Percentiles rank a stretch among this genome's conserved stretches.
Evolutionary conservation across 2,113 vertebrate species (phyloP).

Genomic region (Pantherophis guttatus): DNA sequence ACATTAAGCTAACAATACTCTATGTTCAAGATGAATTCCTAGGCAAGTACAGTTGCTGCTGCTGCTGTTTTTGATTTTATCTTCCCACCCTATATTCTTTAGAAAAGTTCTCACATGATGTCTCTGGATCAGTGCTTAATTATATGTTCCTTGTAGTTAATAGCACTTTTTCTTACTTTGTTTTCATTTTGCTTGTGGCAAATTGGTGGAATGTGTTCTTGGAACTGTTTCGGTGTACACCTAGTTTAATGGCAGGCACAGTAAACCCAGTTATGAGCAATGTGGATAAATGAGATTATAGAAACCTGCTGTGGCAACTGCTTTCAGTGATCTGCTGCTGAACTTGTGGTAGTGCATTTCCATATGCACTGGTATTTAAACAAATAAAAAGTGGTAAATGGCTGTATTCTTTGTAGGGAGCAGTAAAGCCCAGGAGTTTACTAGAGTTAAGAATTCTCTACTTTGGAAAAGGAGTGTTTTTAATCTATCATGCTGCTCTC

Average conservation of each 20-base stretch:
- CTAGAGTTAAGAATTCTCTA: not conserved
- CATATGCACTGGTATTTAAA: not conserved
- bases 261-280: not conserved
- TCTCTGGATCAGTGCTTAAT: not conserved
- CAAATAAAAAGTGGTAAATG: not conserved
- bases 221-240: not conserved
- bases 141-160: not conserved
- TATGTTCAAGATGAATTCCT: not conserved
- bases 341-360: not conserved
- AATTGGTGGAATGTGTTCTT: not conserved
- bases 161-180: not conserved
- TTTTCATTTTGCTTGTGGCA: not conserved
- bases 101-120: not conserved
- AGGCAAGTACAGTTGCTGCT: not conserved
- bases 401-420: not conserved
- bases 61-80: not conserved
- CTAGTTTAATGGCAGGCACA: not conserved
- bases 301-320: not conserved
- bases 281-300: not conserved
- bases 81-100: not conserved
- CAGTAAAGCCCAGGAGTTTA: not conserved
- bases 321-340: not conserved
- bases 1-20: not conserved
- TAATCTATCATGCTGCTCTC: not conserved
- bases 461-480: not conserved